Base-by-base conservation (phyloP, 1,140 invertebrate species). In the Calosoma granatense region DNA sequence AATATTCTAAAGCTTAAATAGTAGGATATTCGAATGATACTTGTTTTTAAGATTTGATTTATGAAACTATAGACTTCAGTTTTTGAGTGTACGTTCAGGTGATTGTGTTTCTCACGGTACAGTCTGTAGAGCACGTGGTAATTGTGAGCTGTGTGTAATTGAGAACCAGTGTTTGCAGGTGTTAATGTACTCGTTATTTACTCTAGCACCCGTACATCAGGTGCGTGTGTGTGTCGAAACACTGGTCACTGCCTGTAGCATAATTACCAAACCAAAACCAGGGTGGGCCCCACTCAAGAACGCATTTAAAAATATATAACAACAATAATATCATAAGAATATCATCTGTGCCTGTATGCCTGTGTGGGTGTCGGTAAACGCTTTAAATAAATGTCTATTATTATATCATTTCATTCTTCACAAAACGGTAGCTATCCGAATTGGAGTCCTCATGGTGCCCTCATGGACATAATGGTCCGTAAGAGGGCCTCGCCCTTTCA, bases 391-490 rank as follows among this genome's bases (percentile, higher is more conserved):
- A 47, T 11, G 4, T 9, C 41, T 11, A 17, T 47, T 47, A 47
- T 47, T 47, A 17, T 47, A 47, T 47, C 17, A 47, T 47, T 47
- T n/a, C n/a, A n/a, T n/a, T n/a, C n/a, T n/a, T n/a, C 9, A 47
- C 4, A 47, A 47, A 11, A 11, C 41, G 17, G 41, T 17, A 47
- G 41, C 41, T 47, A 47, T 47, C 17, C 15, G 41, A 47, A 47
- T 36, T 36, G 41, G 15, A 12, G 41, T 17, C 17, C 6, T 47
- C 17, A 47, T 30, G 26, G 14, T 30, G 26, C 26, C 14, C 4
- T 30, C 14, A 30, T 30, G 6, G 14, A 30, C 26, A 47, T 4
- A 47, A 36, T 36, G 26, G 26, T 9, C 9, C 9, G 4, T 47
- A 47, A 47, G 9, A 17, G 17, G 6, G 6, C 9, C 4, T 9